Percentiles rank a stretch among this genome's conserved stretches.
These are phyloP conservation scores for Halictus ligatus DNA, from an alignment of 2,888 invertebrate genomes.

Conservation along the genomic window DNA sequence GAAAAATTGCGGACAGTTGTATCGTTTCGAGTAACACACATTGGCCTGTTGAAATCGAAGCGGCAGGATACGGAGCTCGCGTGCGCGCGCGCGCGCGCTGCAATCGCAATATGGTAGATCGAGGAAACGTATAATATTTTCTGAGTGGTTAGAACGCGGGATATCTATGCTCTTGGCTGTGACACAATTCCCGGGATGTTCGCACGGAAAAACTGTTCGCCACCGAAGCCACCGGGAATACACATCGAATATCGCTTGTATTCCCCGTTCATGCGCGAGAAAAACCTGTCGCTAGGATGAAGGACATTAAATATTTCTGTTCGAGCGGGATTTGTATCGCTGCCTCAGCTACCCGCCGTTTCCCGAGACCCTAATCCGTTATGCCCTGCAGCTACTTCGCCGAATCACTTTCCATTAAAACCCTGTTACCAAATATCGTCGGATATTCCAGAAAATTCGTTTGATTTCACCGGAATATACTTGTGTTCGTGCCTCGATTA, in stretches of 20 bases:
- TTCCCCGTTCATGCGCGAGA: constrained; percentile 12
- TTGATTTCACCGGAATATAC: background rate
- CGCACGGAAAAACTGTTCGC: constrained; percentile 36
- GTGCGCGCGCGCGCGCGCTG: background rate
- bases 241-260: constrained; percentile 17
- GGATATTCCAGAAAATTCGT: background rate
- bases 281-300: background rate
- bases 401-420: background rate
- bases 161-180: constrained; percentile 29
- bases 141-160: constrained; percentile 57
- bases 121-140: constrained; percentile 61
- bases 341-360: background rate
- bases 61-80: constrained; percentile 19
- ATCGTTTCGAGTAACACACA: constrained; percentile 46
- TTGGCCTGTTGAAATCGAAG: constrained; percentile 48
- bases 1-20: constrained; percentile 48
- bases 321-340: background rate
- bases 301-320: background rate
- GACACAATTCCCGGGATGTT: constrained; percentile 54
- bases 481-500: background rate
- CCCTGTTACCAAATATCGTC: background rate
- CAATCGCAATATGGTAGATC: constrained; percentile 44
- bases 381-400: background rate
- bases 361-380: background rate
- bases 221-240: constrained; percentile 39